phyloP scores from a whole-genome alignment of 2,113 vertebrate genomes.

The Cottus gobio region DNA sequence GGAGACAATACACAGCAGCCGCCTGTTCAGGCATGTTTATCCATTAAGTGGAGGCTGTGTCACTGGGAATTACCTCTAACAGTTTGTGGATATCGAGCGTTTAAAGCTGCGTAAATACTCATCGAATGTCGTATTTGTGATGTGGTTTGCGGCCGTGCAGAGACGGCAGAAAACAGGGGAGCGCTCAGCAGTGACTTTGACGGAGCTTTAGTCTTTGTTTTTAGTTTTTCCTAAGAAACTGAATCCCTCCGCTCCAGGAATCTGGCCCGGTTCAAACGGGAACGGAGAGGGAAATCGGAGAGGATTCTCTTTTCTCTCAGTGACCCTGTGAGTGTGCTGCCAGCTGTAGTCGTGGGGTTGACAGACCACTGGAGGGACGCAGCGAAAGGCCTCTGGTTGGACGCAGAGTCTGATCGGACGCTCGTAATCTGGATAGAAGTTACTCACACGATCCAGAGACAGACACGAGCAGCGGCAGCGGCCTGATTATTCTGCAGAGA shows the following conservation, averaged over 20 bases:
- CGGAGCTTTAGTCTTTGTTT: background rate
- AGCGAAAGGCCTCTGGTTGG: slow-evolving; percentile 5
- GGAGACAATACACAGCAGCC: slow-evolving; percentile 1
- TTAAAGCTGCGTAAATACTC: slow-evolving; percentile 7
- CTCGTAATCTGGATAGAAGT: slow-evolving; percentile 5
- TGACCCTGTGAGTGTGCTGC: background rate
- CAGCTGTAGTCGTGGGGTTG: slow-evolving; percentile 8
- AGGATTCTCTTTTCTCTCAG: background rate
- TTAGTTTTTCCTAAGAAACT: slow-evolving; percentile 15
- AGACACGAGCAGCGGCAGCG: background rate
- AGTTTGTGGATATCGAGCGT: slow-evolving; percentile 25
- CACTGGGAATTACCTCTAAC: slow-evolving; percentile 10
- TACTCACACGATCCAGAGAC: background rate
- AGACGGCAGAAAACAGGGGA: background rate
- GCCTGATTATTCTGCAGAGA: background rate
- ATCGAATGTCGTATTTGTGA: background rate
- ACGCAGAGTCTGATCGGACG: slow-evolving; percentile 2
- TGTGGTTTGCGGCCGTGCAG: slow-evolving; percentile 3
- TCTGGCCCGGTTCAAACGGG: slow-evolving; percentile 3
- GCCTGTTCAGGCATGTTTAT: background rate
- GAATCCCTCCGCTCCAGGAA: background rate
- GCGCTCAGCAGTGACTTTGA: background rate
- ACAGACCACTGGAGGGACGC: slow-evolving; percentile 14
- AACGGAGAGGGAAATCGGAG: slow-evolving; percentile 18
- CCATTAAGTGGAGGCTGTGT: slow-evolving; percentile 3